Evolutionary conservation across 1,140 invertebrate genomes (phyloP).

Genomic region (Bacillus rossius): DNA sequence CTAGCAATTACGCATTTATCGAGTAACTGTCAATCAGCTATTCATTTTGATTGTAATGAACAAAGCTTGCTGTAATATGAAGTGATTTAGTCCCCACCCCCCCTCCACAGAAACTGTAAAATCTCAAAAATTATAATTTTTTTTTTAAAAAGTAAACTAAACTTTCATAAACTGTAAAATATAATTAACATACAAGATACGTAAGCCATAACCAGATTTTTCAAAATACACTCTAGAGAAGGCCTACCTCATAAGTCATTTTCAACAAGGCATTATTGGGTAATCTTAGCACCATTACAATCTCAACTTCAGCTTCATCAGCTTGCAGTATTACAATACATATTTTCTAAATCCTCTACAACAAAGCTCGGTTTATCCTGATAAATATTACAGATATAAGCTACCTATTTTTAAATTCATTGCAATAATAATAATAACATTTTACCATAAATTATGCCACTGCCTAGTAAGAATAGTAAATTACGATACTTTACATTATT

Average conservation of each 20-base stretch:
- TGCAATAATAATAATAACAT: slow-evolving; percentile 6
- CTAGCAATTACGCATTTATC: too few species aligned
- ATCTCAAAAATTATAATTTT: too few species aligned
- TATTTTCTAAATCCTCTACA: slow-evolving; percentile 5
- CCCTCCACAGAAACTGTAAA: too few species aligned
- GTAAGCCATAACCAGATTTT: too few species aligned
- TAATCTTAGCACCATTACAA: slow-evolving; percentile 23
- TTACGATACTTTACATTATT: not conserved
- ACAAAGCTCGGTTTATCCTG: slow-evolving; percentile 15
- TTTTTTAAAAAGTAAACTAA: too few species aligned
- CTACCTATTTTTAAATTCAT: slow-evolving; percentile 8
- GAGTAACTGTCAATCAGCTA: too few species aligned
- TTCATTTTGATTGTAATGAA: too few species aligned
- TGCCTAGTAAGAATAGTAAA: not conserved
- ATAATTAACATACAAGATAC: too few species aligned
- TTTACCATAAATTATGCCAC: slow-evolving; percentile 5
- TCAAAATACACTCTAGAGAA: not conserved
- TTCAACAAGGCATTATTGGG: slow-evolving; percentile 20
- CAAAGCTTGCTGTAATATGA: too few species aligned
- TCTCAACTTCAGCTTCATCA: slow-evolving; percentile 13
- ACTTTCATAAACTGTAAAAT: too few species aligned
- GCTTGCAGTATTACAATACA: slow-evolving; percentile 11
- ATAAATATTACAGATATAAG: slow-evolving; percentile 10
- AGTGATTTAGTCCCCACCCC: too few species aligned
- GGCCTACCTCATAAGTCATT: slow-evolving; percentile 3